phyloP scores from a whole-genome alignment of 2,113 vertebrate species.

The Anser cygnoides region DNA sequence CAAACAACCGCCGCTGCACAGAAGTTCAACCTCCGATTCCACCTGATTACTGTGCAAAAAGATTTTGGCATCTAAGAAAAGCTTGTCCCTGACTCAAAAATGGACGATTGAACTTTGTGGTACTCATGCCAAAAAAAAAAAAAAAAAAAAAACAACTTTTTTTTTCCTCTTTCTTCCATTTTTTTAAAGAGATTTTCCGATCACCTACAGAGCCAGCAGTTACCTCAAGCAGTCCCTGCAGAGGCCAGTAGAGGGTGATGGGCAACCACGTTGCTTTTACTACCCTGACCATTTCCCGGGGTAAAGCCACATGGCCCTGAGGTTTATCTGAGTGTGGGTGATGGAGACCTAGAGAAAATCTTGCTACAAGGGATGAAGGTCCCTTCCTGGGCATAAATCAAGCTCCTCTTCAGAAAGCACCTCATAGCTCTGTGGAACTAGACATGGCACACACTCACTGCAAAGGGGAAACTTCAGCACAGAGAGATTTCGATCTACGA shows the following conservation, averaged over 20 bases:
- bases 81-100: background rate
- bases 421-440: background rate
- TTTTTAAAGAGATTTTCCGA: background rate
- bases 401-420: background rate
- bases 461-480: background rate
- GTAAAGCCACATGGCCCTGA: background rate
- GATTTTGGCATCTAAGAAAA: background rate
- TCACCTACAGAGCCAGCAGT: rapidly evolving
- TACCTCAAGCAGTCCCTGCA: background rate
- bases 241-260: conserved; percentile 54
- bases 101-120: background rate
- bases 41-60: background rate
- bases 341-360: background rate
- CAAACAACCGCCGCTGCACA: background rate
- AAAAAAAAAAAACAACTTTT: no score
- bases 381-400: background rate
- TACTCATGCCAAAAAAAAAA: background rate
- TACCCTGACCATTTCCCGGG: background rate
- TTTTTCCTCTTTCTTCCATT: background rate
- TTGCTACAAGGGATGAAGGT: background rate
- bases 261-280: background rate
- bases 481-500: background rate
- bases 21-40: background rate
- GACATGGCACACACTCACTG: background rate
- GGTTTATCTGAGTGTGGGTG: background rate